Evolutionary conservation across 2,113 vertebrate species (phyloP).

Genomic region (Litocranius walleri): DNA sequence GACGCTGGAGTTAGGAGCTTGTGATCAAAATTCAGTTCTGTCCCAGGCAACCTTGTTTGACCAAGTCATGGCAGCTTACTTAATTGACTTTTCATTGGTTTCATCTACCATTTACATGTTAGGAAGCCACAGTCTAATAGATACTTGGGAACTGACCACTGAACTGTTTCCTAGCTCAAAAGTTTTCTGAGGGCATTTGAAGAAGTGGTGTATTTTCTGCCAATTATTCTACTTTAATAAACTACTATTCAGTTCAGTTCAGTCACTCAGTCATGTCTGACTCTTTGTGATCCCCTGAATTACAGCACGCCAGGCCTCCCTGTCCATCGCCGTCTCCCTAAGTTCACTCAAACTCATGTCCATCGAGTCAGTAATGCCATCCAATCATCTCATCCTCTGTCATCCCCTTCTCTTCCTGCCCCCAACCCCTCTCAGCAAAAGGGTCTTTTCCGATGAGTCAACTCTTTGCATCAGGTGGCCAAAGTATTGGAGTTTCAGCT

Average conservation of each 20-base stretch:
- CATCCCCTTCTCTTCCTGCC: too few relatives aligned
- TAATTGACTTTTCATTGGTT: neutral
- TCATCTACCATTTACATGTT: neutral
- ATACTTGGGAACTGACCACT: neutral
- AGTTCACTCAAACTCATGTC: too few relatives aligned
- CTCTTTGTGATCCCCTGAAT: too few relatives aligned
- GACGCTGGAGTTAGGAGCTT: neutral
- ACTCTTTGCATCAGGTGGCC: too few relatives aligned
- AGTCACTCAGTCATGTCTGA: too few relatives aligned
- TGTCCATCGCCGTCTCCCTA: too few relatives aligned
- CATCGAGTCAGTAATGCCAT: too few relatives aligned
- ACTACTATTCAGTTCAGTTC: neutral
- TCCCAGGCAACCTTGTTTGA: neutral
- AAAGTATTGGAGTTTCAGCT: too few relatives aligned
- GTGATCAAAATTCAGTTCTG: neutral
- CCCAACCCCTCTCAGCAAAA: too few relatives aligned
- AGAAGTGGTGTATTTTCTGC: neutral
- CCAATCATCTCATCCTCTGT: too few relatives aligned
- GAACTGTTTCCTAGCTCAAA: neutral
- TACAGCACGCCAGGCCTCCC: too few relatives aligned
- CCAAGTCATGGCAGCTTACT: neutral
- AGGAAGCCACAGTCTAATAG: neutral
- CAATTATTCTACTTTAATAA: constrained; percentile 42
- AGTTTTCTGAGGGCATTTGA: constrained; percentile 1
- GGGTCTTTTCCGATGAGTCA: too few relatives aligned